A percentile compares a stretch with the other conserved stretches of the same genome.
These are phyloP conservation scores for Danio choprae DNA, from an alignment of 2,797 vertebrate genomes.

Conservation along the genomic window DNA sequence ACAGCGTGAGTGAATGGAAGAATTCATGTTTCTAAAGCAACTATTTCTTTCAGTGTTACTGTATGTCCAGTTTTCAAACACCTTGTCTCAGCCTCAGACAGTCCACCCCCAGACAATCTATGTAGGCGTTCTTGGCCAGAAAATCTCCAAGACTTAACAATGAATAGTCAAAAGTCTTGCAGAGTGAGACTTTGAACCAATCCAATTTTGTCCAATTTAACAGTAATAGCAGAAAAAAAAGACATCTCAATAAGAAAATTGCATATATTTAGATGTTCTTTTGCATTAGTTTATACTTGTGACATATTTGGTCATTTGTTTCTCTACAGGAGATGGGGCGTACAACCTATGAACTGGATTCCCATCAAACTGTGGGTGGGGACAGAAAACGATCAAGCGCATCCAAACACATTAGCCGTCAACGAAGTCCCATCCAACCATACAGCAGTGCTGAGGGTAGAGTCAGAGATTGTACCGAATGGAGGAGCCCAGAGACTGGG, in stretches of 20 bases:
- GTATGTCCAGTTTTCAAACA: background rate
- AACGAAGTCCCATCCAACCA: slow-evolving; percentile 55
- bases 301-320: background rate
- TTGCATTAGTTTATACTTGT: background rate
- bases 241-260: too few relatives aligned
- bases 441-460: slow-evolving; percentile 10
- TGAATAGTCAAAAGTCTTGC: background rate
- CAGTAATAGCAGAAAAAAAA: background rate
- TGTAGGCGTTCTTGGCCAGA: background rate
- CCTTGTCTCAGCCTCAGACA: slow-evolving; percentile 12
- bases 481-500: slow-evolving; percentile 7
- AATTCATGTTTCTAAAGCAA: background rate
- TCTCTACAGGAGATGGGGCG: slow-evolving; percentile 52
- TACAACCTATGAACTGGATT: slow-evolving; percentile 41
- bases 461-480: slow-evolving; percentile 16
- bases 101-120: background rate
- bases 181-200: background rate
- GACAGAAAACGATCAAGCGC: slow-evolving; percentile 45
- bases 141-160: background rate
- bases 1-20: slow-evolving; percentile 43
- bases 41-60: background rate
- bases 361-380: slow-evolving; percentile 45
- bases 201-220: background rate
- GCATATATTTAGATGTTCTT: background rate
- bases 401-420: slow-evolving; percentile 45